These are phyloP conservation scores for Calypte anna DNA, from an alignment of 2,113 vertebrate genomes.

Conservation along the genomic window DNA sequence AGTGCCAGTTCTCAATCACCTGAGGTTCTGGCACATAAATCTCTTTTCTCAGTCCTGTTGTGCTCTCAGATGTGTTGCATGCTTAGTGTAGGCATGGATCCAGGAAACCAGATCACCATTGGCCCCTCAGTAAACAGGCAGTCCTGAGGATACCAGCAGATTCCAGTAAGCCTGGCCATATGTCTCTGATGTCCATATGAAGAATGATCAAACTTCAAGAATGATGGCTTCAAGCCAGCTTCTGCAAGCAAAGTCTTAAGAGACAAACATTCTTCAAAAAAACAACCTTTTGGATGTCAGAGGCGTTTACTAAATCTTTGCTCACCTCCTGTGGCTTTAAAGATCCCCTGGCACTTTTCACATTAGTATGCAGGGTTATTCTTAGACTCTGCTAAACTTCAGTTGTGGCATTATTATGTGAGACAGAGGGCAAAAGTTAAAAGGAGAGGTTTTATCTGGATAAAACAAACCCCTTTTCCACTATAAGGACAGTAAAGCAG, in stretches of 20 bases:
- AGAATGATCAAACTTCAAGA: conserved; percentile 27
- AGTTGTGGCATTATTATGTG: neutral
- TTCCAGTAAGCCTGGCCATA: conserved; percentile 21
- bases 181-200: conserved; percentile 35
- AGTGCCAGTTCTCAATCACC: conserved; percentile 5
- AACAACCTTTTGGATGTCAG: conserved; percentile 11
- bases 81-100: conserved; percentile 22
- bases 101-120: conserved; percentile 12
- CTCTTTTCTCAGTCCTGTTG: conserved; percentile 8
- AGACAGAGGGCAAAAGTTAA: neutral
- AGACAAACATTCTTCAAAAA: conserved; percentile 19
- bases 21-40: conserved; percentile 48
- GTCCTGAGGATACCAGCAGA: neutral
- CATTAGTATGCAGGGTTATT: neutral
- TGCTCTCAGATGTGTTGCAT: conserved; percentile 31
- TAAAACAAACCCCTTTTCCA: neutral
- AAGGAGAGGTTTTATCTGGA: neutral
- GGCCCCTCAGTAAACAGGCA: conserved; percentile 21
- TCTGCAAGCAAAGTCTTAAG: conserved; percentile 15
- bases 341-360: neutral
- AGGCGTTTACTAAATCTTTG: conserved; percentile 7
- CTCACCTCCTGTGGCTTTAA: neutral
- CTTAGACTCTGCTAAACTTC: neutral
- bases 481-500: neutral
- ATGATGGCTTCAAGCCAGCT: conserved; percentile 31